Base-by-base conservation (phyloP, 2,888 invertebrate genomes). In the Harpalus rubripes region DNA sequence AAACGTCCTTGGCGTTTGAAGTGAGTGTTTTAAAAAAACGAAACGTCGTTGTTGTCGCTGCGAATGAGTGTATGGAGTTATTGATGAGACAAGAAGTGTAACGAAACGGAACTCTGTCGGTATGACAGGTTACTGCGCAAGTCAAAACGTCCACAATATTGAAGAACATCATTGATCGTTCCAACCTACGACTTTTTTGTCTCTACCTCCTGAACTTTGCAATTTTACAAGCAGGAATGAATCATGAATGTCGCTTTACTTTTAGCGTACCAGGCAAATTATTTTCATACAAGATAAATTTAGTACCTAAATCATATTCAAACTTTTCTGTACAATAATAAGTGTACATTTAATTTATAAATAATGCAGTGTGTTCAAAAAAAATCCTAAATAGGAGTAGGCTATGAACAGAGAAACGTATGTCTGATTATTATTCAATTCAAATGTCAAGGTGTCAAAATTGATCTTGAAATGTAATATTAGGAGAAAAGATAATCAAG, bases 141-240 rank as follows among this genome's bases (percentile, higher is more conserved):
- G 72, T 74, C 72, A 44, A 74, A 74, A 74, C 72, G 72, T 74
- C 72, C 44, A 74, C 72, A 74, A 74, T 74, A 74, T 74, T 74
- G 18, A 78, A 59, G 78, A 78, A 78, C 78, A 78, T 56, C 78
- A 78, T 78, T 78, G 78, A 78, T 78, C 78, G 78, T 18, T 78
- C 22, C 10, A 74, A 44, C 44, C 16, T 74, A 74, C 72, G 44
- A 74, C 18, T 74, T 74, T 72, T 74, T 72, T 72, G 68, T 72
- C 65, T 26, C 39, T 72, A 41, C 26, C 6, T 15, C 32, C 68
- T 39, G n/a, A 39, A 68, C 32, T 68, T 68, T 68, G n/a, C 68
- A 68, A 39, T 68, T 63, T 8, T 26, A 63, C 8, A 32, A 61
- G 18, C 18, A 61, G 44, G 44, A 52, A 52, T 52, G 44, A 52